A percentile compares a stretch with the other conserved stretches of the same genome.
These are phyloP conservation scores for Siderastrea radians DNA, from an alignment of 92 coral and sea anemone genomes.

Conservation along the genomic window DNA sequence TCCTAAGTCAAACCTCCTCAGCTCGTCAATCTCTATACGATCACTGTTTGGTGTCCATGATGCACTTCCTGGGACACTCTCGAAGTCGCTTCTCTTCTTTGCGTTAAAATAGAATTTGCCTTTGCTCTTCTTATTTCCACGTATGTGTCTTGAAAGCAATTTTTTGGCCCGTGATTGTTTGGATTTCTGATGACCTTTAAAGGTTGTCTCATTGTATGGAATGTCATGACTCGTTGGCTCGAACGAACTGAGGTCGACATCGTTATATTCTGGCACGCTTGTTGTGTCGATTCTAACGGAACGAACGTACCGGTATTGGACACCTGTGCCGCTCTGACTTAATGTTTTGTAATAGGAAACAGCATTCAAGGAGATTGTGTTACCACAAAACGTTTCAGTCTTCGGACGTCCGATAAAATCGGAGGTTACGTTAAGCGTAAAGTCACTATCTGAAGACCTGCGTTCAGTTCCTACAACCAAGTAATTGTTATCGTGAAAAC, in stretches of 20 bases:
- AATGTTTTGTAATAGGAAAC: constrained; percentile 28
- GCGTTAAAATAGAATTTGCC: too few relatives aligned
- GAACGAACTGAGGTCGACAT: constrained; percentile 30
- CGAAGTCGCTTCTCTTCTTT: neutral
- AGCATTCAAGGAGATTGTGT: constrained; percentile 8
- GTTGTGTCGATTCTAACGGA: constrained; percentile 20
- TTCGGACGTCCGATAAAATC: constrained; percentile 8
- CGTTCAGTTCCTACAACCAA: constrained; percentile 7
- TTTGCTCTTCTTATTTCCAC: neutral
- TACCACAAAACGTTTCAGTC: constrained; percentile 19
- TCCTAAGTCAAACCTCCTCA: neutral
- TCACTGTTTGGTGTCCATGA: constrained; percentile 34
- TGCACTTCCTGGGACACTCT: neutral
- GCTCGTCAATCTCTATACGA: constrained; percentile 39
- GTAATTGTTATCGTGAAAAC: neutral
- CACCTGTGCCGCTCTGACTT: neutral
- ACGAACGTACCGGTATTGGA: constrained; percentile 16
- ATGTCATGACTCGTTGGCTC: neutral
- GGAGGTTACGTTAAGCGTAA: constrained; percentile 5
- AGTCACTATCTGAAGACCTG: neutral
- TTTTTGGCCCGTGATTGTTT: neutral
- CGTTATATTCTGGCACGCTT: constrained; percentile 17
- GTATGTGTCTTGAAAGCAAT: neutral
- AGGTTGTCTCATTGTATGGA: neutral
- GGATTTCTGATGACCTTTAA: neutral